Base-by-base conservation (phyloP, 1,140 invertebrate genomes). In the Lanistes nyassanus region DNA sequence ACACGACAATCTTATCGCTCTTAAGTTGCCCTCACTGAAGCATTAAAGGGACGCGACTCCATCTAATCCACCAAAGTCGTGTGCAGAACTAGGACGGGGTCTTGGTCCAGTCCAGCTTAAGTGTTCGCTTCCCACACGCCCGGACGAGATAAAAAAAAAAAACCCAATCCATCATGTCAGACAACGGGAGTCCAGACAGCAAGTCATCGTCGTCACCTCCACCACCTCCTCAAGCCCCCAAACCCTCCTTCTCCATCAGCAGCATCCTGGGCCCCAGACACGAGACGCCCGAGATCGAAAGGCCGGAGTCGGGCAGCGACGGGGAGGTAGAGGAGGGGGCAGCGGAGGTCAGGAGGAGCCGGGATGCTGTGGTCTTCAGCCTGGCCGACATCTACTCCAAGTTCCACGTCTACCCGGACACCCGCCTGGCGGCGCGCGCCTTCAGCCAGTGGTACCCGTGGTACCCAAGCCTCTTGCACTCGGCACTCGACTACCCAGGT, bases 401-500 rank as follows among this genome's bases (percentile, higher is more conserved):
- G 56, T 77, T 68, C 51, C 76, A 77, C 51, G 71, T 74, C 51
- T 74, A 68, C 36, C 58, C 76, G 9, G 53, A 74, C 37, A 66
- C 76, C 47, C 31, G 70, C 19, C 71, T 73, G 53, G 26, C 76
- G 21, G 53, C 76, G n/a, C 23, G 76, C 13, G 67, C 73, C 73
- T 77, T 77, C 42, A 74, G 67, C 65, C 72, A 74, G 64, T 77
- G 76, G 76, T 77, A 77, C 58, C 76, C 76, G 42, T 77, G 76
- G 76, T 77, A 77, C 58, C 69, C 76, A 39, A 66, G 69, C 56
- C 56, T 72, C 55, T 56, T 72, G 55, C 70, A 72, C 70, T 56
- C 70, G 29, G 70, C 56, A 4, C 29, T 72, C 0, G 70, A 72
- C 70, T 72, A 72, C 56, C 70, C 34, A n/a, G 37, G 70, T 72